Base-by-base conservation (phyloP, 2,113 vertebrate genomes). In the Rhabdornis inornatus region DNA sequence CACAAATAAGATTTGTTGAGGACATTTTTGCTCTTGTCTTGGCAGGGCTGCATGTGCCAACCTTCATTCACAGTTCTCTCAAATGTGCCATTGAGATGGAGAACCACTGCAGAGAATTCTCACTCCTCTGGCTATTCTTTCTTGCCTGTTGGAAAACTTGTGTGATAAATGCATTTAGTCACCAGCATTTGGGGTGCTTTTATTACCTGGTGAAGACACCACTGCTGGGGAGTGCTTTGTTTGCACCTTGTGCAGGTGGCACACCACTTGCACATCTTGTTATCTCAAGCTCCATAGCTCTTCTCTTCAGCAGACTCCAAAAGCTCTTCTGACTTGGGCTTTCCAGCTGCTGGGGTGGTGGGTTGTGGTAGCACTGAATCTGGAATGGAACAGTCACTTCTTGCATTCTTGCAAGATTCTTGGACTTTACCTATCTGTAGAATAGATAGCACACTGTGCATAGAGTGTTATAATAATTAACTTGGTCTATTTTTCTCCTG, bases 1-100 rank as follows among this genome's bases (percentile, higher is more conserved):
- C n/a, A 53, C 49, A 25, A 40, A 11, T 50, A 57, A 35, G 39
- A 25, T 4, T 37, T 15, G 2, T 19, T 75, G 69, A 91, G 44
- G 47, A 60, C 16, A 21, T 39, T 82, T 82, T 66, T 75, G 30
- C 9, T 52, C 8, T 89, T 65, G 22, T 78, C 30, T 55, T 44
- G 11, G 11, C 0, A 0, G 23, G 39, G 52, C 65, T 3, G 9
- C 6, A 4, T 13, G 35, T 87, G 33, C 30, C 74, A 87, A 42
- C 9, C 40, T 25, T 47, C 49, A 44, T 56, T 87, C 22, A 31
- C 4, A 12, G 37, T 70, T 89, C 39, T 83, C 20, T 82, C 19
- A 56, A 50, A n/a, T 20, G 35, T 68, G 28, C 39, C 24, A 35
- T 1, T 75, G 90, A 70, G 74, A 27, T 21, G 27, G 31, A 78